Evolutionary conservation across 30 jellyfish, hydroid and myxozoan genomes (phyloP), one percentile per base, ranked within the genome.

Genomic region (Aurelia coerulea): DNA sequence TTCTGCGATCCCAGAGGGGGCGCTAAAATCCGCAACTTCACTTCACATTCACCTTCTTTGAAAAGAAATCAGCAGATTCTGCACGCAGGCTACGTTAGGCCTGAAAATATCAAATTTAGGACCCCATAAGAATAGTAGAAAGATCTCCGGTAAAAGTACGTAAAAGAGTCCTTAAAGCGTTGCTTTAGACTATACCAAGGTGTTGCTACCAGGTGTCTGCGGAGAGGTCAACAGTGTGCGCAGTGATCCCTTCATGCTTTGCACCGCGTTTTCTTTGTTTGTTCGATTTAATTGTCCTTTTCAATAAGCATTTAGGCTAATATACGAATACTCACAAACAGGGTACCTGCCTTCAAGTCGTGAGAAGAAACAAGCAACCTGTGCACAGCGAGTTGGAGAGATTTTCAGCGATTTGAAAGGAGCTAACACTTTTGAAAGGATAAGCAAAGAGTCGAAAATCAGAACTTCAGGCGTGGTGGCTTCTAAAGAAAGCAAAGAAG

Each of bases 221-320:
- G 67, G 63, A 80, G 67, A 73, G 81, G 92, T 70, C 86, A 72
- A 42, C 33, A 18, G 80, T 65, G 92, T 83, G 92, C 74, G 80
- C 85, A 72, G 73, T 83, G 92, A 83, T 83, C 92, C 92, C 73
- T 81, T 62, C 81, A 51, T 79, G 68, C 89, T 14, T 62, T 80
- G 85, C 72, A 41, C 90, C 42, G 71, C 51, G 73, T 31, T 65
- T 35, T 46, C 63, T 56, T 71, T 83, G 80, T 83, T 83, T 58
- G 53, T 17, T 42, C 63, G 72, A 37, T 49, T 35, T 13, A 8
- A 68, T 56, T 81, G 90, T 65, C 54, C 73, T 50, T 34, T 53
- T 80, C 74, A 34, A 18, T 65, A 78, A 54, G 23, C 62, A 52
- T 62, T 76, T 49, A 60, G 67, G 75, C 68, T 78, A 46, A 35